phyloP scores from a whole-genome alignment of 2,113 vertebrate genomes.

The Microcebus jonahi region DNA sequence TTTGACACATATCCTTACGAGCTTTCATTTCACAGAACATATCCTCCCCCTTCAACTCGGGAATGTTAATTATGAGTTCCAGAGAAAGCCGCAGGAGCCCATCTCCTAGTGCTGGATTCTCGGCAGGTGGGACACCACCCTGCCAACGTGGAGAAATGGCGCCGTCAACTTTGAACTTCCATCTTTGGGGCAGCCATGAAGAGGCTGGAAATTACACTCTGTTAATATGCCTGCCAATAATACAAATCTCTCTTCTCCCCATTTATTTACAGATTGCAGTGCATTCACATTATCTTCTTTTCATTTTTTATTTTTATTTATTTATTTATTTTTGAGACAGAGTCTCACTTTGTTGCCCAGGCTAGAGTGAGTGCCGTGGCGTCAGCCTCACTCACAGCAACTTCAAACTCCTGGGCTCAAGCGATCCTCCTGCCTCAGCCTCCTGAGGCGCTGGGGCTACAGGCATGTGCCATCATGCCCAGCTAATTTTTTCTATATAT shows the following conservation, averaged over 20 bases:
- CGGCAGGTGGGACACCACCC: background rate
- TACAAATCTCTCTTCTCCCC: background rate
- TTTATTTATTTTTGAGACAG: too few species aligned
- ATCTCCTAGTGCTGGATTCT: background rate
- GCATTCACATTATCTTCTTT: background rate
- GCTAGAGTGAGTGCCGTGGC: too few species aligned
- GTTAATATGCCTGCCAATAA: background rate
- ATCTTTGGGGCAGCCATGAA: background rate
- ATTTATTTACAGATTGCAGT: background rate
- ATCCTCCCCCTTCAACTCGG: background rate
- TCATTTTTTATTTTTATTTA: too few species aligned
- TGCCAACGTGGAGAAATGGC: background rate
- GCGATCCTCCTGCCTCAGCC: too few species aligned
- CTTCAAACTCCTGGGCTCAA: too few species aligned
- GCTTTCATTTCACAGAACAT: background rate
- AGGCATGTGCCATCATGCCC: too few species aligned
- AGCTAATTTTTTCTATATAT: too few species aligned
- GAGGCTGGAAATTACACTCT: background rate
- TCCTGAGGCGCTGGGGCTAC: fast-evolving
- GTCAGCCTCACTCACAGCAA: too few species aligned
- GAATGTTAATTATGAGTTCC: background rate
- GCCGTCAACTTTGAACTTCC: background rate
- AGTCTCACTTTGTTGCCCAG: too few species aligned
- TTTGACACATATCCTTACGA: background rate
- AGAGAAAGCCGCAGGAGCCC: background rate